A percentile compares a stretch with the other conserved stretches of the same genome.
These are phyloP conservation scores for Drosophila paucipuncta DNA, from an alignment of 2,888 invertebrate genomes.

Conservation along the genomic window DNA sequence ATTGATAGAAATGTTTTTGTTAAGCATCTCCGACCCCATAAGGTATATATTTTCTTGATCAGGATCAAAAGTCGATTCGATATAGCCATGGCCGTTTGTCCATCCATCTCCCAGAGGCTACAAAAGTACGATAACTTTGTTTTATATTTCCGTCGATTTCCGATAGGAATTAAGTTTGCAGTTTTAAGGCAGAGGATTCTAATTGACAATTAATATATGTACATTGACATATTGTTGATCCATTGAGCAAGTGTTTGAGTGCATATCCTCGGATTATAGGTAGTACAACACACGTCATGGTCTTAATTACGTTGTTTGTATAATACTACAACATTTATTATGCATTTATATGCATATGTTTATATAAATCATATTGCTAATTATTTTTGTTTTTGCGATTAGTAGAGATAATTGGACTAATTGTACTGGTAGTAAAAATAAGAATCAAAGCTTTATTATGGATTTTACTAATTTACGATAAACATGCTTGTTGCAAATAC, in stretches of 20 bases:
- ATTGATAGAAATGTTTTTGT: rapidly evolving
- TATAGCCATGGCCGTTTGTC: background rate
- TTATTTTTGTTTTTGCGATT: background rate
- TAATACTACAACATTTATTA: background rate
- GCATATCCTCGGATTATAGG: background rate
- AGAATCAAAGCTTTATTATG: background rate
- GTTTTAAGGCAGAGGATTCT: background rate
- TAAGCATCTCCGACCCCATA: background rate
- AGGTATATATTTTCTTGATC: background rate
- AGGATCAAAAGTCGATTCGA: no score
- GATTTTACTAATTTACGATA: background rate
- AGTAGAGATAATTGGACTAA: background rate
- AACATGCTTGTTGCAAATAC: background rate
- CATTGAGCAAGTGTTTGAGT: background rate
- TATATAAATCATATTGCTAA: background rate
- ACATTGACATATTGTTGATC: background rate
- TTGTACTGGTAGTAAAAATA: background rate
- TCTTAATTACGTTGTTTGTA: background rate
- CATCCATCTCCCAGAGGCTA: background rate
- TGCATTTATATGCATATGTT: background rate
- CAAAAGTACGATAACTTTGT: no score
- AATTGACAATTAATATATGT: background rate
- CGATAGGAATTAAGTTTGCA: rapidly evolving
- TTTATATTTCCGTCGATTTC: background rate
- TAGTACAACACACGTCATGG: background rate